Evolutionary conservation across 2,888 invertebrate genomes (phyloP), one percentile per base, ranked within the genome.

Genomic region (Sarcophaga subvicina): DNA sequence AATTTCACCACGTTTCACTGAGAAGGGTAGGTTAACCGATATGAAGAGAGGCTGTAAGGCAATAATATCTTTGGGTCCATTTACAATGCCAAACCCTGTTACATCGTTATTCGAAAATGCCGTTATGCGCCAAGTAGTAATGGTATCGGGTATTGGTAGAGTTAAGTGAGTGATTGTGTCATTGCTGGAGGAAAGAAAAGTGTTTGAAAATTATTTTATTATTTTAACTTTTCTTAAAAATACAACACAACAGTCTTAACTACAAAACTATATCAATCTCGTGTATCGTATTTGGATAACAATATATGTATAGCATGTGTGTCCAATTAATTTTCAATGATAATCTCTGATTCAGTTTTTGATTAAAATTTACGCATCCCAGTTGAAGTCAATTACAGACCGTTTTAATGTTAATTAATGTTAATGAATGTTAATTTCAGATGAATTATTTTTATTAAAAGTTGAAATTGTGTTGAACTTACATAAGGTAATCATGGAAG

Each of bases 1-100:
- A 17, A 97, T 96, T 94, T 99, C 99, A 54, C 96, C 97, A 47
- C 96, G 94, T 88, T 96, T 95, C 0, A 97, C 95, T 0, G 96
- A 95, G 91, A 96, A 96, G 0, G 97, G 97, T 77, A 97, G 93
- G 90, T 96, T 96, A 83, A 97, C 92, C 2, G 95, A 95, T 60
- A 97, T 94, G 90, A 96, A 97, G 93, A 97, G 97, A 4, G 96
- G 95, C 89, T 96, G 95, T 92, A 96, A 96, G 2, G 97, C 96
- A 91, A 95, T 95, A 62, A 97, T 90, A 93, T 95, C 95, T 17
- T 95, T 94, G 11, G 88, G 75, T 14, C 79, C 77, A 14, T 83
- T 85, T 8, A 96, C 94, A 6, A 97, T 94, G 14, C 97, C 97
- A 17, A 97, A 93, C n/a, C 97, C 97, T 88, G 95, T 94, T 1